Evolutionary conservation across 2,888 invertebrate species (phyloP).

Genomic region (Blera fallax): DNA sequence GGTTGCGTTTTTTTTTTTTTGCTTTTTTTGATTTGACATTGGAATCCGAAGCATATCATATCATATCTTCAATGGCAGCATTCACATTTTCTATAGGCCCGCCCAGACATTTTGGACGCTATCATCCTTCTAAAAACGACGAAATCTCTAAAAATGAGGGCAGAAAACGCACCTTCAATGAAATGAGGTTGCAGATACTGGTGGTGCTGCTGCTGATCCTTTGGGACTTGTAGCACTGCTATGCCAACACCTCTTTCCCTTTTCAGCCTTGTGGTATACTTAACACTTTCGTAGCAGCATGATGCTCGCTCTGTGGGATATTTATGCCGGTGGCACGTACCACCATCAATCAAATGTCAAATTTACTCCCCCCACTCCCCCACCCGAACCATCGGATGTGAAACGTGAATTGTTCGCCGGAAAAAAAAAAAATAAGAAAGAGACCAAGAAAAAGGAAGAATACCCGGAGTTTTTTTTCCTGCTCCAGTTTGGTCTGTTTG

Average conservation of each 20-base stretch:
- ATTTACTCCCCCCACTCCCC: conserved; percentile 41
- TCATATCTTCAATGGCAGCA: conserved; percentile 14
- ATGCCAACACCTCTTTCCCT: conserved; percentile 15
- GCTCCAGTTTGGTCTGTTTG: conserved; percentile 26
- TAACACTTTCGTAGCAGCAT: conserved; percentile 55
- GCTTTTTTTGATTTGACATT: conserved; percentile 20
- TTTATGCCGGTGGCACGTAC: conserved; percentile 67
- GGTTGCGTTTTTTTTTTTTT: neutral
- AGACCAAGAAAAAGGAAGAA: neutral
- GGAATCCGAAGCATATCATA: conserved; percentile 2
- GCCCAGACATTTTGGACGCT: neutral
- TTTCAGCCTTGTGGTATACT: conserved; percentile 39
- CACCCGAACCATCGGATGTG: neutral
- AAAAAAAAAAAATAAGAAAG: neutral
- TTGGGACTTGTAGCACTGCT: conserved; percentile 29
- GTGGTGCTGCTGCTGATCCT: conserved; percentile 13
- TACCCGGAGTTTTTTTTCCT: neutral
- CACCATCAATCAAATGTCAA: conserved; percentile 72
- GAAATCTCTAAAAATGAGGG: neutral
- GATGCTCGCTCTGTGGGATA: conserved; percentile 46
- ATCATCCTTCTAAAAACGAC: neutral
- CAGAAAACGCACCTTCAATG: conserved; percentile 10
- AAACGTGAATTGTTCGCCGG: conserved; percentile 42
- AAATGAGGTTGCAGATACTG: neutral
- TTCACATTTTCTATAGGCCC: neutral